Evolutionary conservation across 2,113 vertebrate genomes (phyloP).

Genomic region (Sylvilagus bachmani): DNA sequence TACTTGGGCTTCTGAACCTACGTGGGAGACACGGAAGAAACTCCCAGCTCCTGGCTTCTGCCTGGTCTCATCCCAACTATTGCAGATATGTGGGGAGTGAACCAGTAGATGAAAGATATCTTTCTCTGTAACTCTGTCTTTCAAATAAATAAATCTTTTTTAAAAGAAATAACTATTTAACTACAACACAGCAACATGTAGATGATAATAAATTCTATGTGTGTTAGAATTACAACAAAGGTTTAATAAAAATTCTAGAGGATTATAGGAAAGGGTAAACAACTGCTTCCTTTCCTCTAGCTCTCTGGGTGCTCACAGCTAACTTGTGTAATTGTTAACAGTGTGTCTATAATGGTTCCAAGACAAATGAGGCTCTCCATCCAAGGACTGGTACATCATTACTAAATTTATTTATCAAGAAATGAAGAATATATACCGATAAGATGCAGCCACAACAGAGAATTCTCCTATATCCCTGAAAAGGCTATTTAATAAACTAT

Average conservation of each 20-base stretch:
- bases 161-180: too few relatives aligned
- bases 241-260: not conserved
- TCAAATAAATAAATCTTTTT: too few relatives aligned
- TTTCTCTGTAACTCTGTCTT: too few relatives aligned
- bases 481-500: not conserved
- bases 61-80: too few relatives aligned
- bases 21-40: too few relatives aligned
- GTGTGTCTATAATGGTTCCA: not conserved
- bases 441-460: not conserved
- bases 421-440: not conserved
- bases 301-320: not conserved
- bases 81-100: too few relatives aligned
- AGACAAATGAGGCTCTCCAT: not conserved
- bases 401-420: not conserved
- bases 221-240: not conserved
- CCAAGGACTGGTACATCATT: not conserved
- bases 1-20: too few relatives aligned
- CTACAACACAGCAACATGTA: not conserved
- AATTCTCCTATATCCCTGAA: not conserved
- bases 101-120: too few relatives aligned
- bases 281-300: not conserved
- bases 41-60: too few relatives aligned
- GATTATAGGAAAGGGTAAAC: not conserved
- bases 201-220: not conserved
- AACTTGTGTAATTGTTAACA: not conserved